Conservation (phyloP, 2,888 invertebrate species). For the Conistra vaccinii region DNA sequence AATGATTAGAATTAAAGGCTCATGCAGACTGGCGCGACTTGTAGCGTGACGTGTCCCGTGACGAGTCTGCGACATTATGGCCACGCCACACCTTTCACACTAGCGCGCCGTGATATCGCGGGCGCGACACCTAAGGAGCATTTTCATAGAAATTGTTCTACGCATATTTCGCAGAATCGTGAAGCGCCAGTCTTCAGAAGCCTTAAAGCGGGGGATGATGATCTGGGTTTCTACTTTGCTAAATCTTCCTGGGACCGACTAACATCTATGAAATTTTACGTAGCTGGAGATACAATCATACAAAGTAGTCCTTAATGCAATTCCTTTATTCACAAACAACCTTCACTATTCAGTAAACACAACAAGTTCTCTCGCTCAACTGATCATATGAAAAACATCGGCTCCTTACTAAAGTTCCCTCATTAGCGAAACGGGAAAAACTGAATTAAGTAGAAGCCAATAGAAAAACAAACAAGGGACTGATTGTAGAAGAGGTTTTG, state of each 20-base stretch:
- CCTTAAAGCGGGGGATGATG: too few relatives aligned
- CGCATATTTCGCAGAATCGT: too few relatives aligned
- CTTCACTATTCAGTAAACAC: conserved; percentile 40
- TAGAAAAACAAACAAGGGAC: conserved; percentile 31
- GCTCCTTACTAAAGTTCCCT: conserved; percentile 11
- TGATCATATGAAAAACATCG: conserved; percentile 44
- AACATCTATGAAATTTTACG: not conserved
- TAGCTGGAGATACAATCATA: not conserved
- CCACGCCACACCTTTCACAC: too few relatives aligned
- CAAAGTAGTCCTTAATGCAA: conserved; percentile 1
- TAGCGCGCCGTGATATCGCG: too few relatives aligned
- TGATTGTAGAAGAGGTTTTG: conserved; percentile 3
- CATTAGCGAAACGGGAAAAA: conserved; percentile 24
- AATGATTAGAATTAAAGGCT: not conserved
- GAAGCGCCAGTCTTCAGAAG: too few relatives aligned
- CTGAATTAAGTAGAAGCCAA: conserved; percentile 28
- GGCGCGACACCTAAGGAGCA: too few relatives aligned
- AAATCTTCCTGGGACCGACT: not conserved
- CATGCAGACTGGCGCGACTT: too few relatives aligned
- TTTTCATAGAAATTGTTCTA: too few relatives aligned
- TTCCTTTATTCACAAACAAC: conserved; percentile 8
- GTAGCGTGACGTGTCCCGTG: too few relatives aligned
- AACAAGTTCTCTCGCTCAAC: conserved; percentile 20
- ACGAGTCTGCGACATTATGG: too few relatives aligned
- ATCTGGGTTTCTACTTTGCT: not conserved